A percentile compares a stretch with the other conserved stretches of the same genome.
Conservation (phyloP, 2,797 vertebrate genomes). For the Microchirus variegatus region DNA sequence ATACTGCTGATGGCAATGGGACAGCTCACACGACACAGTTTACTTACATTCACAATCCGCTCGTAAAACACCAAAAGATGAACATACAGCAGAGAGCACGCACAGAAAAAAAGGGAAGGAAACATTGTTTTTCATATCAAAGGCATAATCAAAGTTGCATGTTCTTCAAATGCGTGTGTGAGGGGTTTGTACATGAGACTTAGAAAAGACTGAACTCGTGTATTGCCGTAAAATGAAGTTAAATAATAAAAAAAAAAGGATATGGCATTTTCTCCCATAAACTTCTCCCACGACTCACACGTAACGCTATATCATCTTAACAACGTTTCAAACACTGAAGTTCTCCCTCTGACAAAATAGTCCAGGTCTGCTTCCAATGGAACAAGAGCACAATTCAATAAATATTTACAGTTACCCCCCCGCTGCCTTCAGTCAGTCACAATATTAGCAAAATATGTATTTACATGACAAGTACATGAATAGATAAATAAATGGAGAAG, state of each 20-base stretch:
- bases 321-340: conserved; percentile 42
- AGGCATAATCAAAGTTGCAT: conserved; percentile 63
- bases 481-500: conserved; percentile 67
- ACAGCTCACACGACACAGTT: conserved; percentile 79
- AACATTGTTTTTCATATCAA: conserved; percentile 68
- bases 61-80: conserved; percentile 73
- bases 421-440: conserved; percentile 40
- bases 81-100: conserved; percentile 65
- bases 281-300: conserved; percentile 60
- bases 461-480: conserved; percentile 80
- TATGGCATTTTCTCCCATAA: conserved; percentile 74
- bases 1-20: conserved; percentile 86
- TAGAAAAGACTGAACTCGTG: conserved; percentile 69
- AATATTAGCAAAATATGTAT: conserved; percentile 77
- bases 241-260: conserved; percentile 68
- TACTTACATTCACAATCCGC: conserved; percentile 86
- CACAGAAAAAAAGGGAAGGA: conserved; percentile 30
- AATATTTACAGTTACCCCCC: conserved; percentile 74
- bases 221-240: conserved; percentile 74
- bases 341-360: conserved; percentile 25
- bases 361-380: conserved; percentile 45
- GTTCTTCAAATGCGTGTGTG: conserved; percentile 59
- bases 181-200: conserved; percentile 61
- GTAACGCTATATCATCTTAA: conserved; percentile 49
- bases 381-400: conserved; percentile 56